These are phyloP conservation scores for Lethrus apterus DNA, from an alignment of 1,140 invertebrate species.

Conservation along the genomic window DNA sequence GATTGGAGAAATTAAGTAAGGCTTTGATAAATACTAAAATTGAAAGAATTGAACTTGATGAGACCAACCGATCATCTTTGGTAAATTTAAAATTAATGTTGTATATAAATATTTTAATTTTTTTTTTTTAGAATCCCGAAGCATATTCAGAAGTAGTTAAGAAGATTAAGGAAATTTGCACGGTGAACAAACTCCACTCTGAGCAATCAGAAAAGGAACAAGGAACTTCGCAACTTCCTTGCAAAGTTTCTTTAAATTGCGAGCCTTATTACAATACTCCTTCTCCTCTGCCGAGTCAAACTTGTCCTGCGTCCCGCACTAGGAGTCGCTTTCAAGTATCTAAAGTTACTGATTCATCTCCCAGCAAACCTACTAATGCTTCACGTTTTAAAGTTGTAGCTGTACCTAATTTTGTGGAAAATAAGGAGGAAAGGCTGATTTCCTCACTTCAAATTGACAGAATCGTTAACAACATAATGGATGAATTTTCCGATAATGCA, in stretches of 20 bases:
- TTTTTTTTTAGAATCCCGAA: neutral
- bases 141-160: conserved; percentile 6
- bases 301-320: neutral
- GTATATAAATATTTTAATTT: neutral
- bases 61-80: conserved; percentile 31
- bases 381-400: conserved; percentile 7
- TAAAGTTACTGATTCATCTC: neutral
- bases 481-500: conserved; percentile 1
- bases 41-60: conserved; percentile 34
- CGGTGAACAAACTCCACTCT: neutral
- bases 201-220: conserved; percentile 1
- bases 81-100: no score
- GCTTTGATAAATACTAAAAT: conserved; percentile 34
- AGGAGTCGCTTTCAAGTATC: neutral
- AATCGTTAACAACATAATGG: conserved; percentile 2
- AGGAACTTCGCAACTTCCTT: neutral
- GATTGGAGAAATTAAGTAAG: conserved; percentile 30
- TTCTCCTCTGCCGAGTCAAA: neutral
- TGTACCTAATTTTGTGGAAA: neutral
- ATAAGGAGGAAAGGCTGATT: neutral
- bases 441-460: neutral
- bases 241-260: conserved; percentile 3
- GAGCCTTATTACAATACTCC: conserved; percentile 6
- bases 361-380: neutral
- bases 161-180: conserved; percentile 8